Base-by-base conservation (phyloP, 2,888 invertebrate species). In the Caenorhabditis uteleia region DNA sequence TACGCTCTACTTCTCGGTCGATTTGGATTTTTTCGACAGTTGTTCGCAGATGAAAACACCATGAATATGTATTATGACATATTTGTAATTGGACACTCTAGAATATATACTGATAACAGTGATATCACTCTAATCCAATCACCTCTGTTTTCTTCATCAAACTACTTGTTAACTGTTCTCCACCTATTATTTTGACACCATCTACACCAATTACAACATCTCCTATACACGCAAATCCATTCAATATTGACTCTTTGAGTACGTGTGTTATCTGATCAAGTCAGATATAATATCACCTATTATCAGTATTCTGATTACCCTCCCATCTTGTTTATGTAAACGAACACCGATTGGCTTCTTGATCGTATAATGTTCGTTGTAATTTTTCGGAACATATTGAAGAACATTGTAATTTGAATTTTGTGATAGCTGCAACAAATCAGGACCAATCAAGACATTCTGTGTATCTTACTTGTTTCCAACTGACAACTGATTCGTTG, bases 11-110 rank as follows among this genome's bases (percentile, higher is more conserved):
- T 18, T 75, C 75, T 38, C 57, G 58, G 45, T 75, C 75, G 34
- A 74, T 61, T 26, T 72, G 68, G 33, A 74, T 65, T 38, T 67
- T 56, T 44, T 73, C 73, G 7, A 75, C 64, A 8, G 73, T 75
- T 3, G 75, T 70, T 12, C 68, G 65, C 10, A 57, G 29, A 54
- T 70, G 68, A 29, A 50, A 50, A 50, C 70, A 73, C 60, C 57
- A 71, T 8, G 75, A 75, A 38, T 57, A 75, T 49, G 51, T 55
- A 43, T 58, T 65, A 20, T 68, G 69, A 10, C 55, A 45, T 31
- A 75, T 40, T 47, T 50, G 45, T 12, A 75, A 45, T 16, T 61
- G 49, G 2, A 56, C 61, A 1, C 18, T 56, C 51, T 59, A 50
- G 10, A 50, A 36, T 20, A 14, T 29, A 1, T 27, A 27, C 4